phyloP scores from a whole-genome alignment of 2,888 invertebrate species.

The Platerodrilus igneus region DNA sequence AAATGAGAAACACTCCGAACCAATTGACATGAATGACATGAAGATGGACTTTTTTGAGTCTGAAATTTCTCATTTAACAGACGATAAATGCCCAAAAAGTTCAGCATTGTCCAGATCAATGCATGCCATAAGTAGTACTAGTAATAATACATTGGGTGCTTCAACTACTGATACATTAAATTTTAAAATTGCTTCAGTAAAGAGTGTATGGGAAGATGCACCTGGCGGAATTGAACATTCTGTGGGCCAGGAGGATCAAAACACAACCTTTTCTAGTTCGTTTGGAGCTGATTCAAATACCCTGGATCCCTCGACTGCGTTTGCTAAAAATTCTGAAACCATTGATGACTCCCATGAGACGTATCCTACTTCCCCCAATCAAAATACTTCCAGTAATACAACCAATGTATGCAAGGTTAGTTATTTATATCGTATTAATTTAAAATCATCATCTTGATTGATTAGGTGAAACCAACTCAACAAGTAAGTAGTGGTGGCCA shows the following conservation, averaged over 20 bases:
- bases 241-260: conserved; percentile 47
- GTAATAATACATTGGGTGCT: conserved; percentile 71
- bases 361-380: conserved; percentile 53
- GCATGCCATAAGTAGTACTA: conserved; percentile 55
- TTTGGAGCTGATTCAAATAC: conserved; percentile 46
- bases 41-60: conserved; percentile 91
- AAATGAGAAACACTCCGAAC: conserved; percentile 26
- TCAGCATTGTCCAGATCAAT: conserved; percentile 56
- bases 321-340: conserved; percentile 41
- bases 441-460: too few relatives aligned
- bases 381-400: conserved; percentile 43
- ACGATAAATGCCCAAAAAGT: conserved; percentile 60
- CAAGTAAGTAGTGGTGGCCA: conserved; percentile 58
- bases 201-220: conserved; percentile 81
- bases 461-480: conserved; percentile 75
- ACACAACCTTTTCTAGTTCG: conserved; percentile 41
- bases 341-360: conserved; percentile 52
- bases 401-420: conserved; percentile 71
- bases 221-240: conserved; percentile 61
- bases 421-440: too few relatives aligned
- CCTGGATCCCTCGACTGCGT: conserved; percentile 47
- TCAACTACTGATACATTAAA: conserved; percentile 82
- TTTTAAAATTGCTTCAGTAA: conserved; percentile 90
- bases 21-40: conserved; percentile 70
- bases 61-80: conserved; percentile 69